These are phyloP conservation scores for Clarias laeviceps DNA, from an alignment of 2,797 vertebrate genomes.

Conservation along the genomic window DNA sequence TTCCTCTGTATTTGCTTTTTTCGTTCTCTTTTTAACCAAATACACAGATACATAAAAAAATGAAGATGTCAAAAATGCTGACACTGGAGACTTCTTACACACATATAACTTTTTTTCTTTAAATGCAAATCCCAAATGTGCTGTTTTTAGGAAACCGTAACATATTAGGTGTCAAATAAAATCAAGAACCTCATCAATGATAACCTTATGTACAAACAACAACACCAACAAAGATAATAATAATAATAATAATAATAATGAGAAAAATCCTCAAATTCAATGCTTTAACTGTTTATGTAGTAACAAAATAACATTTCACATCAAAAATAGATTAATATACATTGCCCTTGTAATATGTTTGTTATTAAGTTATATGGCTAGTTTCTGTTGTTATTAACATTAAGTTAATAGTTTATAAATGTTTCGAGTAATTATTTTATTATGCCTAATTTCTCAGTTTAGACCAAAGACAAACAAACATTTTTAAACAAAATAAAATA, in stretches of 20 bases:
- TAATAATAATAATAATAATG: too few relatives aligned
- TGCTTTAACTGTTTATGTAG: background rate
- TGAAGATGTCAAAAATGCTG: too few relatives aligned
- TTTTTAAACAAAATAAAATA: background rate
- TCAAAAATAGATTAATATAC: background rate
- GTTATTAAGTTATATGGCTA: too few relatives aligned
- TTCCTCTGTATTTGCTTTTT: too few relatives aligned
- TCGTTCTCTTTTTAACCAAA: too few relatives aligned
- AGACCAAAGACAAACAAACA: background rate
- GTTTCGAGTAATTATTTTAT: background rate
- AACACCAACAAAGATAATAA: too few relatives aligned
- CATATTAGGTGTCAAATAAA: background rate
- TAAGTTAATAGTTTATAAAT: background rate
- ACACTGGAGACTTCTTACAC: too few relatives aligned
- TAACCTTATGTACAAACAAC: background rate
- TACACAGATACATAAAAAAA: too few relatives aligned
- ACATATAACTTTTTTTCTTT: too few relatives aligned
- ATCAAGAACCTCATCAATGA: background rate
- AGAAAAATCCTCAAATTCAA: background rate
- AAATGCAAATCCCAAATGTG: background rate
- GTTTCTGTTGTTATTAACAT: background rate
- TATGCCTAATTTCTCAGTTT: background rate
- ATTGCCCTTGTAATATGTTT: background rate
- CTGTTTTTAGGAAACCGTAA: background rate
- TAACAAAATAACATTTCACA: background rate